Conservation (phyloP, 2,797 vertebrate species). For the Carcharodon carcharias region DNA sequence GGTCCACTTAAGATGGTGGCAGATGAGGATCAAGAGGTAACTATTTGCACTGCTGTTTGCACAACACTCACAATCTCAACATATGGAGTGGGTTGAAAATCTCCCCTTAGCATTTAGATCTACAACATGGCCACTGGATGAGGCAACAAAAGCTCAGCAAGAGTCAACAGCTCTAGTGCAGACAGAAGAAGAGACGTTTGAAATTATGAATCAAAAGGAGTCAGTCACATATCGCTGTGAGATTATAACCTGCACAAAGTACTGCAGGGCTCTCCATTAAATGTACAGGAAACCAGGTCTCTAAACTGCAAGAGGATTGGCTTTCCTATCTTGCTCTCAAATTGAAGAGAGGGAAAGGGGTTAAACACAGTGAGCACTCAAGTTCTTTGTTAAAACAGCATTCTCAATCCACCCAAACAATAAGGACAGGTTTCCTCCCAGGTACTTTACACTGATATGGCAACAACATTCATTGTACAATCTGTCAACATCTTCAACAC, state of each 20-base stretch:
- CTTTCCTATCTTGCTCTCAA: background rate
- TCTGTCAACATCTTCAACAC: conserved; percentile 8
- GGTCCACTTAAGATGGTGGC: background rate
- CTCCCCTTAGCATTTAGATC: background rate
- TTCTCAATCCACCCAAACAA: background rate
- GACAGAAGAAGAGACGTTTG: background rate
- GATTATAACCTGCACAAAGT: background rate
- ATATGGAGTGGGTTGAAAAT: background rate
- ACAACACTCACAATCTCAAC: background rate
- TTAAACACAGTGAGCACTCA: background rate
- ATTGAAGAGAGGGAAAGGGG: background rate
- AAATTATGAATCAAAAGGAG: background rate
- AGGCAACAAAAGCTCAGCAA: background rate
- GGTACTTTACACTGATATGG: background rate
- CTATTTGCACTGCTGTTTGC: background rate
- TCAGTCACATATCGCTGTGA: background rate
- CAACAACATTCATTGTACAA: background rate
- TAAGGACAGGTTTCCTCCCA: background rate
- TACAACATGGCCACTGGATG: background rate
- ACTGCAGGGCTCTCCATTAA: background rate
- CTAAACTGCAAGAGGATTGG: background rate
- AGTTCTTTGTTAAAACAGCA: background rate
- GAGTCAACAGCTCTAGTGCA: background rate
- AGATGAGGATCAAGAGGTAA: background rate
- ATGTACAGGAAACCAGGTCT: background rate